Evolutionary conservation across 35 echinoderm and acorn worm genomes (phyloP), one percentile per base, ranked within the genome.

Genomic region (Antedon bifida): DNA sequence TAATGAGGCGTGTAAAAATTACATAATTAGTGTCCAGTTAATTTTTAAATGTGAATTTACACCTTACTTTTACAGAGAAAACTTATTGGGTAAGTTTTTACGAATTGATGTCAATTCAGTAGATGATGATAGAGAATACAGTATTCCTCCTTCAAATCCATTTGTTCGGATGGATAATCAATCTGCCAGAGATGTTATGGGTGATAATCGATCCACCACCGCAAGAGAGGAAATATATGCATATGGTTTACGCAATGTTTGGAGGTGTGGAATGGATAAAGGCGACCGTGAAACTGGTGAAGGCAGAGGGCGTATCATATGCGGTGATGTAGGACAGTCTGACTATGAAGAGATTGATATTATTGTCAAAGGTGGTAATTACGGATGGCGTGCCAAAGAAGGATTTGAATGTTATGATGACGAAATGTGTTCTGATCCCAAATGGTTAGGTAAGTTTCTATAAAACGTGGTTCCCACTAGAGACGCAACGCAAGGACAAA

Each of bases 191-290:
- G n/a, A n/a, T n/a, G n/a, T n/a, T n/a, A n/a, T n/a, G n/a, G n/a
- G n/a, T n/a, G n/a, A n/a, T n/a, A n/a, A n/a, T n/a, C n/a, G n/a
- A n/a, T n/a, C n/a, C n/a, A 75, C 75, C 0, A 31, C 39, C 23
- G 73, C 78, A 39, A 74, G 87, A 10, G 86, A 89, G 38, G 93
- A 96, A 75, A 96, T 86, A 42, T 96, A 92, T 36, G 89, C 93
- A 3, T 96, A 96, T 46, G 93, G 93, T 21, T 77, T 85, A 5
- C 90, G 93, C 30, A 96, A 96, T 78, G 92, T 96, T 81, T 96
- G 93, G 93, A 79, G 93, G 31, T 96, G 93, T 85, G 83, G 90
- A 0, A 82, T 92, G 32, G 93, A 96, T 73, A 30, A 79, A 76
- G 93, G 93, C 0, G 89, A 96, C 32, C 46, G 31, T 30, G 46